Percentiles rank a stretch among this genome's conserved stretches.
Evolutionary conservation across 2,888 invertebrate genomes (phyloP).

Genomic region (Periphyllus acericola): DNA sequence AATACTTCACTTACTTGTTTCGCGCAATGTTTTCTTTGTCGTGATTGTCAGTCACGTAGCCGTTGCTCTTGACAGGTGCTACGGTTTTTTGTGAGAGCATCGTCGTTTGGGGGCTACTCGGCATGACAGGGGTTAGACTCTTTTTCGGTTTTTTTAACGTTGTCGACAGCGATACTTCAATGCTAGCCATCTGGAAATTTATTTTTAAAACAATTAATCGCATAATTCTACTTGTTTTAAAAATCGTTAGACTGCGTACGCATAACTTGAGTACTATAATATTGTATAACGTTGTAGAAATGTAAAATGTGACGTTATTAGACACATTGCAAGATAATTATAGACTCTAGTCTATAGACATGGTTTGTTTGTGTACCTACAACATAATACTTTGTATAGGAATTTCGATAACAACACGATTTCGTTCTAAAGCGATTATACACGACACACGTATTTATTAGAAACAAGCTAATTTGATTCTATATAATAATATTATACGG

Average conservation of each 20-base stretch:
- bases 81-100: conserved; percentile 22
- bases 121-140: conserved; percentile 50
- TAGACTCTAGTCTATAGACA: too few relatives aligned
- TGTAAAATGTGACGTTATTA: neutral
- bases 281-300: too few relatives aligned
- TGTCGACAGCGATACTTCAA: conserved; percentile 80
- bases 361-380: neutral
- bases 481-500: too few relatives aligned
- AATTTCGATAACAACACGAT: conserved; percentile 5
- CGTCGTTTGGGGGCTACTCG: conserved; percentile 28
- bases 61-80: conserved; percentile 36
- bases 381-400: neutral
- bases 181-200: conserved; percentile 79
- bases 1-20: conserved; percentile 38
- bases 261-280: neutral
- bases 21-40: conserved; percentile 45
- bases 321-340: neutral
- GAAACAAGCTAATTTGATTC: too few relatives aligned
- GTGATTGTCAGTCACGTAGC: conserved; percentile 31
- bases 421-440: neutral
- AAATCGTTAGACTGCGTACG: neutral
- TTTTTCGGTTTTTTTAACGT: conserved; percentile 70
- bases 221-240: neutral
- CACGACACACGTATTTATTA: too few relatives aligned
- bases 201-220: conserved; percentile 24